Conservation (phyloP, 2,888 invertebrate genomes). For the Endotricha flammealis region DNA sequence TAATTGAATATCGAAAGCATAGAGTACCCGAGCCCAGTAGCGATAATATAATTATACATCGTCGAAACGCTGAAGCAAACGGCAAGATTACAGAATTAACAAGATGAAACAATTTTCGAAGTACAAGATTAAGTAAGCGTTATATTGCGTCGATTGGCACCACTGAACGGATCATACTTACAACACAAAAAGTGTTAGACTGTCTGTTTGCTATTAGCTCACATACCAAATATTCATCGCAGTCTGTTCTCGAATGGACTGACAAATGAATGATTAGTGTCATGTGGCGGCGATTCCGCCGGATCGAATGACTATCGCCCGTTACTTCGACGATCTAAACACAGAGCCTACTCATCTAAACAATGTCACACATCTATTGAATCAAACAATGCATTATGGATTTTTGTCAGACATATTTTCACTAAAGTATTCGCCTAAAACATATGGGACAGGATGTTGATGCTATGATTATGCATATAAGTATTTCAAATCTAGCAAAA, state of each 20-base stretch:
- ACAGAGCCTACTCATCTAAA: constrained; percentile 65
- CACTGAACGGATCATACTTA: constrained; percentile 69
- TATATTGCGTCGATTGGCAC: constrained; percentile 63
- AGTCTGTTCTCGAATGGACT: constrained; percentile 55
- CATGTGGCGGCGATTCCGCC: constrained; percentile 31
- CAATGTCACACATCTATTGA: constrained; percentile 52
- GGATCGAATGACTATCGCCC: constrained; percentile 33
- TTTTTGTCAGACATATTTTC: constrained; percentile 36
- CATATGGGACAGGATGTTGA: constrained; percentile 44
- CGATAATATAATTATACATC: constrained; percentile 63
- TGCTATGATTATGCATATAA: constrained; percentile 49
- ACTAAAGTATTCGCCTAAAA: constrained; percentile 31
- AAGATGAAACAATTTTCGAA: constrained; percentile 68
- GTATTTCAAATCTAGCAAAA: constrained; percentile 54
- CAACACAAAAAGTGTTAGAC: constrained; percentile 67
- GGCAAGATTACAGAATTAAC: constrained; percentile 71
- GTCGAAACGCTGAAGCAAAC: constrained; percentile 76
- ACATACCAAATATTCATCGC: constrained; percentile 51
- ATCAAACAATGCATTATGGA: constrained; percentile 50
- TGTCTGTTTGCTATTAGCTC: constrained; percentile 47
- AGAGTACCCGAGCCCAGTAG: constrained; percentile 77
- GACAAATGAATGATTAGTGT: constrained; percentile 56
- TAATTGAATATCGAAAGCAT: constrained; percentile 77
- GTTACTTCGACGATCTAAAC: constrained; percentile 54
- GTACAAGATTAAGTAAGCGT: constrained; percentile 68